Evolutionary conservation across 1,140 invertebrate species (phyloP), one percentile per base, ranked within the genome.

Genomic region (Ips typographus): DNA sequence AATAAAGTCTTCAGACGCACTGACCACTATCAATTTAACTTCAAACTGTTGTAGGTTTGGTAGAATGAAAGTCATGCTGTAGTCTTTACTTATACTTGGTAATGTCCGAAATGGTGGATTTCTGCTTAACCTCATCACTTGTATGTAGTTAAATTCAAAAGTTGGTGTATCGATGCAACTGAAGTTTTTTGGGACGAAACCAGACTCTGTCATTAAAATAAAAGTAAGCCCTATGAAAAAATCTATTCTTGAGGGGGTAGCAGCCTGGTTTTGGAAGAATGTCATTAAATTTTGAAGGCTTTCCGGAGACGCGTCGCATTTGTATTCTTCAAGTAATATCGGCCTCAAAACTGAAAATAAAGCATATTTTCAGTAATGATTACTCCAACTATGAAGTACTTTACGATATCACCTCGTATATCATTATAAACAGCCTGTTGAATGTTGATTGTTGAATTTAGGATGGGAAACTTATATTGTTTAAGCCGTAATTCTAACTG

Each of bases 131-230:
- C 52, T 39, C 22, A 76, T 22, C 5, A 79, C 58, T 67, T 71
- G 58, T 40, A 55, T 51, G 38, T 73, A 72, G 66, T 76, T 65
- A 68, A 77, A 80, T 42, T 72, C 66, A 52, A 70, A 71, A 22
- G 22, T 22, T 53, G 53, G 68, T 4, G 63, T 57, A 7, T 70
- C 49, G 38, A 68, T 43, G 2, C 60, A 61, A n/a, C 52, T 40
- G 57, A 57, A 73, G 37, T 73, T 62, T 41, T 38, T 40, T 47
- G 77, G 74, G 39, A 78, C 68, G 68, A 78, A 79, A 6, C 79
- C 79, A 67, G 39, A 62, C 72, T 80, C 79, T 22, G 79, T 38
- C 77, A 79, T 79, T 36, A 80, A 56, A 51, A 79, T 71, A 56
- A 77, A 77, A 41, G 79, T 63, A 8, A 79, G 71, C 5, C 74